Evolutionary conservation across 2,888 invertebrate genomes (phyloP).

Genomic region (Protophormia terraenovae): DNA sequence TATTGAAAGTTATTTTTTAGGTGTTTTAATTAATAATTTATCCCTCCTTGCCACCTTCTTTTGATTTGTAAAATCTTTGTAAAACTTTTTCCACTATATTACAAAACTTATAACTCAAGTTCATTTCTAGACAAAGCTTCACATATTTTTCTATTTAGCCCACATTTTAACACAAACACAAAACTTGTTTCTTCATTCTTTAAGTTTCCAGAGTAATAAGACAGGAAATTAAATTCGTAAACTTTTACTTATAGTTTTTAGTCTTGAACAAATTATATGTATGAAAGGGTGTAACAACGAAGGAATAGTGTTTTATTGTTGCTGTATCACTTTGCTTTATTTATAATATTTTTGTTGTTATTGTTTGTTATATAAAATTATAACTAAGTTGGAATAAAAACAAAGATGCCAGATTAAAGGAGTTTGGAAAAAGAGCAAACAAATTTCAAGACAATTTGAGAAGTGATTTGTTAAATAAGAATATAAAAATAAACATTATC

Average conservation of each 20-base stretch:
- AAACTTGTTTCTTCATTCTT: not conserved
- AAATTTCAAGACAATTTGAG: too few species aligned
- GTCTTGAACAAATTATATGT: not conserved
- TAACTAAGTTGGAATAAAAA: not conserved
- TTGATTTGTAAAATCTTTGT: not conserved
- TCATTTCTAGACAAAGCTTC: not conserved
- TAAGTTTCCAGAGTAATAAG: not conserved
- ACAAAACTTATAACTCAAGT: slow-evolving; percentile 18
- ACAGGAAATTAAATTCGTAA: slow-evolving; percentile 31
- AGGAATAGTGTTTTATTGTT: not conserved
- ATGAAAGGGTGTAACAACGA: not conserved
- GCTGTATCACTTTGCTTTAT: not conserved
- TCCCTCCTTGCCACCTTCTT: not conserved
- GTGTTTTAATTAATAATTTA: too few species aligned
- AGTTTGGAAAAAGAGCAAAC: too few species aligned
- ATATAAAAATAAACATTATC: too few species aligned
- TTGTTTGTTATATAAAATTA: not conserved
- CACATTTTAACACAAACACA: slow-evolving; percentile 9
- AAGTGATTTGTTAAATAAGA: too few species aligned
- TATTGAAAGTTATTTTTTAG: too few species aligned
- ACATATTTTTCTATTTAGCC: slow-evolving; percentile 7
- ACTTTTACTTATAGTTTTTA: slow-evolving; percentile 28
- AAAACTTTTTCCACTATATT: not conserved
- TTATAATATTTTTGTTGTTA: not conserved
- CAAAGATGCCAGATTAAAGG: not conserved